phyloP scores from a whole-genome alignment of 2,113 vertebrate genomes.

The Phocoena phocoena region DNA sequence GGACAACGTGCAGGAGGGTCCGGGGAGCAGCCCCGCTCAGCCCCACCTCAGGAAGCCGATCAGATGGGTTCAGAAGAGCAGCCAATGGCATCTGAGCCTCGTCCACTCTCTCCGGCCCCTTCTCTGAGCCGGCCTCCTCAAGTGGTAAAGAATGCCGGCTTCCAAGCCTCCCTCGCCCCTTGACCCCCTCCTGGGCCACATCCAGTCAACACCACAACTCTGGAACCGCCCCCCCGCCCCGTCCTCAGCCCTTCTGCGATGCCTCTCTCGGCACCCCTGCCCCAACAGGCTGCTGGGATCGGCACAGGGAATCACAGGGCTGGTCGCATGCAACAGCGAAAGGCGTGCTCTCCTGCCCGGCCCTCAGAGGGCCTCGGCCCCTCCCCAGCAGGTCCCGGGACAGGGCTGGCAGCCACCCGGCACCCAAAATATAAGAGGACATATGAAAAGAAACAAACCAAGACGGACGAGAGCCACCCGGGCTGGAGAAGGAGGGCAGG shows the following conservation, averaged over 20 bases:
- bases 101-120: not conserved
- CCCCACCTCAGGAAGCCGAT: not conserved
- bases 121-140: not conserved
- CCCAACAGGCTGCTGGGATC: slow-evolving; percentile 52
- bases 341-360: slow-evolving; percentile 56
- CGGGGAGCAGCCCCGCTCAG: not conserved
- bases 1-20: slow-evolving; percentile 4
- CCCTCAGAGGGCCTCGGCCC: not conserved
- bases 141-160: not conserved
- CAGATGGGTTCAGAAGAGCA: not conserved
- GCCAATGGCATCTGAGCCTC: not conserved
- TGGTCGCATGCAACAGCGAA: slow-evolving; percentile 66
- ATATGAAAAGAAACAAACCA: slow-evolving; percentile 39
- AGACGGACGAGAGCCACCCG: slow-evolving; percentile 9
- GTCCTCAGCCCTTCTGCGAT: not conserved
- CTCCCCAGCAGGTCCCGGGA: not conserved
- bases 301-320: slow-evolving; percentile 41
- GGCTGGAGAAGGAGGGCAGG: slow-evolving; percentile 59
- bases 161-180: not conserved
- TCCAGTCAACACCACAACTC: not conserved
- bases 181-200: not conserved
- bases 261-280: not conserved
- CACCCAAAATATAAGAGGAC: slow-evolving; percentile 64
- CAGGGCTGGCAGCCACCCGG: slow-evolving; percentile 44
- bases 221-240: not conserved